phyloP scores from a whole-genome alignment of 2,888 invertebrate genomes.

The Eugnorisma glareosa region DNA sequence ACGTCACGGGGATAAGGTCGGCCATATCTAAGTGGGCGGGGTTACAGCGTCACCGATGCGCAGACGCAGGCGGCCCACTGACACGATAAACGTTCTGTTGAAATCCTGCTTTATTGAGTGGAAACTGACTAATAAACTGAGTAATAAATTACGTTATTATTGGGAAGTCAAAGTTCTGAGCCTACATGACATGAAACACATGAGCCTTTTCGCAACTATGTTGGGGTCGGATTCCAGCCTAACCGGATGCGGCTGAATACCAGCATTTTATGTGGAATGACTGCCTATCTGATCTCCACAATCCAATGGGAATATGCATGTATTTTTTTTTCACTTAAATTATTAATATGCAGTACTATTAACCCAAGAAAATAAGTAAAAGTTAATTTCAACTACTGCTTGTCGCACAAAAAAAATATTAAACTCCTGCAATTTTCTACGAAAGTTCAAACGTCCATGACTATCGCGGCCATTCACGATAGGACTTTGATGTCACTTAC shows the following conservation, averaged over 20 bases:
- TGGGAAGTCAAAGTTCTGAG: not conserved
- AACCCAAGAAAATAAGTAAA: no score
- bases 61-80: slow-evolving; percentile 12
- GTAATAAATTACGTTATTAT: not conserved
- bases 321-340: no score
- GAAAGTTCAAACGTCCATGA: no score
- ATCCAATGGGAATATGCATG: no score
- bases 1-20: slow-evolving; percentile 44
- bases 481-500: no score
- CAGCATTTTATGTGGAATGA: not conserved
- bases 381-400: no score
- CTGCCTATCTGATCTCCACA: not conserved
- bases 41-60: slow-evolving; percentile 45
- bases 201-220: not conserved
- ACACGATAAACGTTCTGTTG: slow-evolving; percentile 57
- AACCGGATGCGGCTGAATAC: not conserved
- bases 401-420: no score
- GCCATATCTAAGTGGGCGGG: slow-evolving; percentile 62
- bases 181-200: not conserved
- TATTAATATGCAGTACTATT: no score
- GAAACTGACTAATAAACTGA: slow-evolving; percentile 36
- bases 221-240: not conserved
- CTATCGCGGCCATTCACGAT: no score
- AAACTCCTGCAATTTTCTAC: no score
- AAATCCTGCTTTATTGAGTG: slow-evolving; percentile 23